These are phyloP conservation scores for Pterobdella sp. DNA, from an alignment of 2,888 invertebrate genomes.

Conservation along the genomic window DNA sequence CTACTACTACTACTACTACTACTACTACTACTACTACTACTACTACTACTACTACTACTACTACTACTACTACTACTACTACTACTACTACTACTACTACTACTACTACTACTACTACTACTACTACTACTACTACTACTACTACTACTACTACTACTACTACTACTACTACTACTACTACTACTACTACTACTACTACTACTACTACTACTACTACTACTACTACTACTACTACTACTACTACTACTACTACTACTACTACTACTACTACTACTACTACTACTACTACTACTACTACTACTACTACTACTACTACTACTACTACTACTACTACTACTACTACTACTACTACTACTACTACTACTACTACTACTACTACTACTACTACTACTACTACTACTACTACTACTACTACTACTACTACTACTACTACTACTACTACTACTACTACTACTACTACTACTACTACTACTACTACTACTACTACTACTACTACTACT, in stretches of 20 bases:
- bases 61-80: conserved; percentile 27
- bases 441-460: conserved; percentile 27
- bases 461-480: conserved; percentile 26
- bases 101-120: conserved; percentile 27
- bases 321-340: conserved; percentile 26
- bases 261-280: conserved; percentile 15
- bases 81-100: conserved; percentile 27
- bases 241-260: conserved; percentile 21
- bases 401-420: conserved; percentile 26
- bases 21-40: conserved; percentile 26
- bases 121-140: conserved; percentile 27
- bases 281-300: conserved; percentile 27
- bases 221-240: conserved; percentile 21
- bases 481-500: conserved; percentile 26
- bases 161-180: conserved; percentile 25
- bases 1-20: conserved; percentile 26
- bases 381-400: conserved; percentile 27
- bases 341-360: conserved; percentile 27
- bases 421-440: conserved; percentile 26
- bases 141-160: conserved; percentile 27
- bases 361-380: conserved; percentile 20
- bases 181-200: conserved; percentile 21
- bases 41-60: conserved; percentile 24
- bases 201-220: conserved; percentile 21
- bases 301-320: conserved; percentile 26